Base-by-base conservation (phyloP, 2,797 vertebrate genomes). In the Artibeus lituratus region DNA sequence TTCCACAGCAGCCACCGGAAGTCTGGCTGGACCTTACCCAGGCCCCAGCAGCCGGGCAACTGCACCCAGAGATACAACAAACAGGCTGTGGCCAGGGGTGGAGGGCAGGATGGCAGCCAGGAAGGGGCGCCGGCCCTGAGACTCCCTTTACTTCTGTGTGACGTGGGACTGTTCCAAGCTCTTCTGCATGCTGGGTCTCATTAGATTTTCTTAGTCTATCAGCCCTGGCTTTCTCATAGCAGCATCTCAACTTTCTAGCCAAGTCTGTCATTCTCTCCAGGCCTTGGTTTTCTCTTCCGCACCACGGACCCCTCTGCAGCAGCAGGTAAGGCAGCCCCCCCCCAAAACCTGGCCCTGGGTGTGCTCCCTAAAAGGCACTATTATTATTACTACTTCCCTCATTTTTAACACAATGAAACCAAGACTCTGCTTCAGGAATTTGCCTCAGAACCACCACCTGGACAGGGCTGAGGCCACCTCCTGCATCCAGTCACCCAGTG, bases 241-340 rank as follows among this genome's bases (percentile, higher is more conserved):
- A 42, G 67, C 44, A 8, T 22, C 53, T 86, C 73, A 35, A 1
- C 32, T 44, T 62, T 9, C 35, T 10, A 16, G 53, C 5, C 69
- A 29, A 49, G 51, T 29, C 57, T 14, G 0, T 62, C n/a, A 26
- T 65, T 59, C 18, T 29, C 62, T 82, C 29, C n/a, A 91, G 88
- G 44, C 69, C n/a, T 78, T 62, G 51, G 32, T 32, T 67, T 92
- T 90, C 74, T 70, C 47, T 37, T 69, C 74, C 77, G 72, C 39
- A 89, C 88, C 87, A 57, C 57, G 87, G 69, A 55, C 24, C 73
- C 49, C 49, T 0, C 3, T 10, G 57, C 24, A 29, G 57, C 57
- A 59, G 57, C 57, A 1, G 10, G 65, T 42, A 35, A 83, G 72
- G 51, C 18, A 12, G 16, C 1, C 19, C 39, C 87, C 53, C 10